A percentile compares a stretch with the other conserved stretches of the same genome.
Evolutionary conservation across 2,113 vertebrate species (phyloP).

Genomic region (Acrocephalus kingi): DNA sequence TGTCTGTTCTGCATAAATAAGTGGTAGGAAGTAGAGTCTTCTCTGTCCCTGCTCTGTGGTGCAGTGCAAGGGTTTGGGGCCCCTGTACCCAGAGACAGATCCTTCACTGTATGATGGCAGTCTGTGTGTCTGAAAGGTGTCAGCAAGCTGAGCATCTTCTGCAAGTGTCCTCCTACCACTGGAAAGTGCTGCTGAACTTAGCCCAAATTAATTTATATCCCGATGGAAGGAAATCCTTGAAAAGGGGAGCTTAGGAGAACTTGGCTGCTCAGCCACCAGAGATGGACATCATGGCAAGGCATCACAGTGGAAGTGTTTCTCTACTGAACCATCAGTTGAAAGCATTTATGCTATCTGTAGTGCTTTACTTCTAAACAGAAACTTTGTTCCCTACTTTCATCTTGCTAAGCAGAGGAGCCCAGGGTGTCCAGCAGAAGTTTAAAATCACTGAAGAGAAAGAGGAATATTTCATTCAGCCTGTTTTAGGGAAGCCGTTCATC

Average conservation of each 20-base stretch:
- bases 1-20: not conserved
- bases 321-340: not conserved
- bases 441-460: not conserved
- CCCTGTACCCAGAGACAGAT: not conserved
- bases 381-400: not conserved
- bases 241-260: not conserved
- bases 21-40: not conserved
- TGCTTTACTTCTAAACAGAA: not conserved
- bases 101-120: not conserved
- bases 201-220: not conserved
- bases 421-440: not conserved
- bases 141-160: not conserved
- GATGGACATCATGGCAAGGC: not conserved
- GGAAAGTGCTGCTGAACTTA: not conserved
- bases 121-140: not conserved
- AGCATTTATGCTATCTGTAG: not conserved
- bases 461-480: not conserved
- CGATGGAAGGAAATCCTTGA: not conserved
- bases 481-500: not conserved
- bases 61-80: not conserved
- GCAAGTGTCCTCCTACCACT: not conserved
- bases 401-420: not conserved
- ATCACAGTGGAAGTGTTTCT: not conserved
- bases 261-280: not conserved
- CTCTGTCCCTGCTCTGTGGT: not conserved